Evolutionary conservation across 2,797 vertebrate species (phyloP), one percentile per base, ranked within the genome.

Genomic region (Gobionotothen gibberifrons): DNA sequence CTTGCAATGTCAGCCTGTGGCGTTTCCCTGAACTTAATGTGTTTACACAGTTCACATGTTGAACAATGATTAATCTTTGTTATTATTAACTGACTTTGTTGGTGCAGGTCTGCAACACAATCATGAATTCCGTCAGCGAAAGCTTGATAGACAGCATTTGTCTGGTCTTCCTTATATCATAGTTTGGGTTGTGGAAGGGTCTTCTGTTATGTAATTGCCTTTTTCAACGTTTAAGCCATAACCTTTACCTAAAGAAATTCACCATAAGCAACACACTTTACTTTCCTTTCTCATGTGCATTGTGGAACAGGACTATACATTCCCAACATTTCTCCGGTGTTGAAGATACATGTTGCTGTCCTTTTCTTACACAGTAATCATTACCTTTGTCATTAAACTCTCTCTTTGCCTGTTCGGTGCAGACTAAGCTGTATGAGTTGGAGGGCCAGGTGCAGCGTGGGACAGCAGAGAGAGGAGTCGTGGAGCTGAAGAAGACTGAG

Each of bases 361-460:
- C 39, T 9, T 57, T 3, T 14, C 32, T 32, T 19, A 6, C 39
- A 39, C 36, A 3, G 3, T 54, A 14, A 9, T 63, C 19, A 44
- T 64, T 21, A 19, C 3, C 15, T n/a, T 13, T 51, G n/a, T 29
- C 49, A 40, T 12, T 55, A 47, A 9, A 22, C 6, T 66, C 43
- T 60, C 5, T 76, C 15, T 21, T 54, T 48, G 5, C 69, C 5
- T 61, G 22, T 79, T 36, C 69, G 32, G 42, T 54, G n/a, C 72
- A 99, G 98, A 94, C 88, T 0, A 96, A 93, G 57, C 82, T 99
- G 51, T 82, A 96, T 80, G 96, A 98, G 72, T 81, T 99, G 86
- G 97, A 99, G 89, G 92, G 92, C 67, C 94, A 94, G 79, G 93
- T 97, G 65, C 93, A 94, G 64, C 94, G 95, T 52, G 95, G 93